Evolutionary conservation across 2,797 vertebrate species (phyloP), one percentile per base, ranked within the genome.

Genomic region (Halcyon badia): DNA sequence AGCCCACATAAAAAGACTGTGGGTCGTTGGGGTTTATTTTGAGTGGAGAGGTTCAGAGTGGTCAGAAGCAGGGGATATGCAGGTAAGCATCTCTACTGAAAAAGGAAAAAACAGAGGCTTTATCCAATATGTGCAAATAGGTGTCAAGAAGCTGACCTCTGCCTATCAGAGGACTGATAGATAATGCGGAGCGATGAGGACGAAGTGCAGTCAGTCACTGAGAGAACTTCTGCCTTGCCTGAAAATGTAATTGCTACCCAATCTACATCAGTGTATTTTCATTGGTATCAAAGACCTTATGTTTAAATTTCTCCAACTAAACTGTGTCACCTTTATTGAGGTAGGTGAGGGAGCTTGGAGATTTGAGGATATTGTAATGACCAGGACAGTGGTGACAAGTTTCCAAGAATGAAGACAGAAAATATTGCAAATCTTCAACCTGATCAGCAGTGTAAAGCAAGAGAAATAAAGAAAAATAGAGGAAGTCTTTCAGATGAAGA

Each of bases 101-200:
- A 61, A 87, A 33, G n/a, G 5, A 20, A 25, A 65, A 64, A 35
- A 1, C 6, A n/a, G 17, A 62, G 6, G 26, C 16, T 69, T 73
- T 35, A 30, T 25, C 18, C n/a, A 41, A 15, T 31, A 37, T 21
- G 10, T 83, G 21, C 41, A 66, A 71, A 16, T 22, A 75, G 25
- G 16, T 56, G n/a, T 35, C 1, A 17, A 65, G 41, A 89, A 83
- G 57, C n/a, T 35, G 14, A 41, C 16, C 46, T 61, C 17, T 52
- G 51, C 16, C 51, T 52, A 17, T 52, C 51, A 16, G 49, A 65
- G 35, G 37, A 44, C 46, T 75, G 51, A 33, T 19, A 46, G 51
- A 11, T 5, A 60, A 41, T 2, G 18, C 24, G 56, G 51, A 61
- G 26, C 1, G 1, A 26, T 22, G 37, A 0, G 2, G 30, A 48